Percentiles rank a stretch among this genome's conserved stretches.
Conservation (phyloP, 2,113 vertebrate species). For the Drymodes brunneopygia region DNA sequence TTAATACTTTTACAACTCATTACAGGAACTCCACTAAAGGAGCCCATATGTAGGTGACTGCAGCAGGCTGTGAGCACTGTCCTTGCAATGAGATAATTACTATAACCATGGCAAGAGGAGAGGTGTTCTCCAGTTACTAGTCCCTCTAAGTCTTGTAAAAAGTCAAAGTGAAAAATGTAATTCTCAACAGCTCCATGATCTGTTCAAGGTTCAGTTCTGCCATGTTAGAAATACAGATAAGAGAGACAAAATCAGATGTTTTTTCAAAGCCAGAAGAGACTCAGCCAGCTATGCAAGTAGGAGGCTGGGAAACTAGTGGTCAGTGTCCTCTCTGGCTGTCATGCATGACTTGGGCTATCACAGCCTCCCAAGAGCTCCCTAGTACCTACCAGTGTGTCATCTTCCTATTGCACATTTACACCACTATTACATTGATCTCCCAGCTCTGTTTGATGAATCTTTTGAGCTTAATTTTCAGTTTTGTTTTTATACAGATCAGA, state of each 20-base stretch:
- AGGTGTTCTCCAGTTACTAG: background rate
- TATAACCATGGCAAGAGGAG: background rate
- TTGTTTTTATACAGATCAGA: constrained; percentile 77
- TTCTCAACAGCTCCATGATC: background rate
- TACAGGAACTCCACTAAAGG: background rate
- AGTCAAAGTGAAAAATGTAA: background rate
- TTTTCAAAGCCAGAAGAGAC: background rate
- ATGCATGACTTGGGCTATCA: constrained; percentile 6
- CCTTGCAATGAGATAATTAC: background rate
- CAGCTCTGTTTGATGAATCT: constrained; percentile 16
- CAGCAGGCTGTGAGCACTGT: background rate
- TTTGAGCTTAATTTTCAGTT: constrained; percentile 64
- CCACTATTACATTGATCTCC: constrained; percentile 40
- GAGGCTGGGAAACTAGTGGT: background rate
- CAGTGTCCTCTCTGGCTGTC: background rate
- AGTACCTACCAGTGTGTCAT: constrained; percentile 1
- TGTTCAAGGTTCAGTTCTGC: background rate
- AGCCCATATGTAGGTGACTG: background rate
- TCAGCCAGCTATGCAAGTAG: background rate
- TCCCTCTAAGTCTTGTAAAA: background rate
- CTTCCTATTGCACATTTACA: constrained; percentile 13
- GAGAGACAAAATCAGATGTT: background rate
- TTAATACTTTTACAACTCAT: background rate
- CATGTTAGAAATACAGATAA: background rate
- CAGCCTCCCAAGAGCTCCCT: constrained; percentile 8